Percentiles rank a stretch among this genome's conserved stretches.
phyloP scores from a whole-genome alignment of 1,140 invertebrate genomes.

The Drosophila yakuba region DNA sequence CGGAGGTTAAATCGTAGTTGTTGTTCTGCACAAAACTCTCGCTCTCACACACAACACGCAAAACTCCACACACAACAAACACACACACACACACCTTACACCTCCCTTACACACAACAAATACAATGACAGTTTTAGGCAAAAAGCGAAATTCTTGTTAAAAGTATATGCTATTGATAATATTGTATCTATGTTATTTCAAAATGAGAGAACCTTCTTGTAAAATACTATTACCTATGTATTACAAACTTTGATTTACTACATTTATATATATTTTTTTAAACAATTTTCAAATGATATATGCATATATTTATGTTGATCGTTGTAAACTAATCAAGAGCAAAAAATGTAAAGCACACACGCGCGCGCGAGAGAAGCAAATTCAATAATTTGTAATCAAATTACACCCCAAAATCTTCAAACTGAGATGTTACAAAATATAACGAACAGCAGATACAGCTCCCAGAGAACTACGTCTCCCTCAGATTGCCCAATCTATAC shows the following conservation, averaged over 20 bases:
- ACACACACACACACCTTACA: slow-evolving; percentile 25
- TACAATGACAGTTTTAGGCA: slow-evolving; percentile 45
- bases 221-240: slow-evolving; percentile 80
- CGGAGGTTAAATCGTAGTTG: slow-evolving; percentile 81
- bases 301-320: slow-evolving; percentile 78
- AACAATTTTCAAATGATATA: slow-evolving; percentile 60
- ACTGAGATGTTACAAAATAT: slow-evolving; percentile 59
- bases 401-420: slow-evolving; percentile 67
- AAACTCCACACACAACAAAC: slow-evolving; percentile 23
- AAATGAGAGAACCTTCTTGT: slow-evolving; percentile 65
- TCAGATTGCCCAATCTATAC: slow-evolving; percentile 15
- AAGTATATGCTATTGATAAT: slow-evolving; percentile 66
- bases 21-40: slow-evolving; percentile 81
- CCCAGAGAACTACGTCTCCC: slow-evolving; percentile 12
- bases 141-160: slow-evolving; percentile 72
- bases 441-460: slow-evolving; percentile 19
- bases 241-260: slow-evolving; percentile 61
- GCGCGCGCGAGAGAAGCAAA: slow-evolving; percentile 11
- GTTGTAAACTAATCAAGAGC: slow-evolving; percentile 68
- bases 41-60: slow-evolving; percentile 61
- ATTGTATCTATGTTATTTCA: slow-evolving; percentile 71
- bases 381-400: slow-evolving; percentile 76
- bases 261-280: slow-evolving; percentile 55
- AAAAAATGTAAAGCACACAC: slow-evolving; percentile 44
- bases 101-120: slow-evolving; percentile 11